Base-by-base conservation (phyloP, 2,113 vertebrate genomes). In the Parotia lawesii region DNA sequence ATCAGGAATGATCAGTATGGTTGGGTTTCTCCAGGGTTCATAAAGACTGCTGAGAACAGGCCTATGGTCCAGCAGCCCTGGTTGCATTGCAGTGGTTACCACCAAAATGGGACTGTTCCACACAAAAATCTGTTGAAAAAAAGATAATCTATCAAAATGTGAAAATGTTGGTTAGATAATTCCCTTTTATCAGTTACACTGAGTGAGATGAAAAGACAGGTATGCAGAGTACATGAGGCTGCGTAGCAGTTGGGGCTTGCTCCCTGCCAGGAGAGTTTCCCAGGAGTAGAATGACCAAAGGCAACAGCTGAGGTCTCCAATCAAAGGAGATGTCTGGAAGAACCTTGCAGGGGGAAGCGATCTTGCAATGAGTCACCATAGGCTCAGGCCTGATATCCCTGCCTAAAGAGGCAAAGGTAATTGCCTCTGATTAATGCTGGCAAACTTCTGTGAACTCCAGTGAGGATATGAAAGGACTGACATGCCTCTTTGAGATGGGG, bases 391-490 rank as follows among this genome's bases (percentile, higher is more conserved):
- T 97, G 95, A 95, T 90, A 97, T 81, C 76, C 65, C 50, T 94
- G 61, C 82, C 47, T 93, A 78, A 82, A 89, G 74, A 91, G 75
- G 62, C 77, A 95, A 80, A 87, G 45, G 87, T 94, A 96, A 96
- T 96, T 94, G 93, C 42, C 50, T 90, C 72, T 96, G 87, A 95
- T 93, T 90, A 94, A 94, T 76, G 82, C 81, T 94, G 87, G 82
- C 87, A 95, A 95, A 86, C 77, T 90, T 47, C 89, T 96, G 93
- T 96, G 94, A 96, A 94, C 94, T 90, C 90, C 62, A n/a, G 61
- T 37, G 60, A 90, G 87, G 84, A 93, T 96, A 87, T 94, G 93
- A 96, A 94, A 96, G 83, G 94, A 65, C 77, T 91, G 94, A 81
- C 89, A 78, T 94, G 78, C 44, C 64, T 92, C 77, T 96, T 77